A percentile compares a stretch with the other conserved stretches of the same genome.
These are phyloP conservation scores for Acromyrmex heyeri DNA, from an alignment of 1,140 invertebrate genomes.

Conservation along the genomic window DNA sequence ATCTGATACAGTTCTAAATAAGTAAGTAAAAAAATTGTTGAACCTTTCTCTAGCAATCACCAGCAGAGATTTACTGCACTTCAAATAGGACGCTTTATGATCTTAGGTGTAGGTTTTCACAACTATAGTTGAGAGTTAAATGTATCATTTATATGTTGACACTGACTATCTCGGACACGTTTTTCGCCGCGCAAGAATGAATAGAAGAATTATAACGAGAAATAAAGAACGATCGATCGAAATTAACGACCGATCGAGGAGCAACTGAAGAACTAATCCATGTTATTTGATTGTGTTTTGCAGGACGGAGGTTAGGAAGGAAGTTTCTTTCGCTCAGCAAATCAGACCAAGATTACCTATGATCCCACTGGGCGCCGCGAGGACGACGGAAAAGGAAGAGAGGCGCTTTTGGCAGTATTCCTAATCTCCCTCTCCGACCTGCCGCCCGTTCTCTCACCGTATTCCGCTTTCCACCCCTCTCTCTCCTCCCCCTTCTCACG, in stretches of 20 bases:
- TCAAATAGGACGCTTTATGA: too few species aligned
- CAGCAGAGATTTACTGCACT: too few species aligned
- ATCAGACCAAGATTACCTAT: constrained; percentile 69
- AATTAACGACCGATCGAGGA: not conserved
- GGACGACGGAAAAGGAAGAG: constrained; percentile 66
- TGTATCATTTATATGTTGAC: not conserved
- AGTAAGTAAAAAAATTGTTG: too few species aligned
- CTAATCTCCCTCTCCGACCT: constrained; percentile 62
- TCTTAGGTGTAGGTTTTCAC: too few species aligned
- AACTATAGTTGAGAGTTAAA: not conserved
- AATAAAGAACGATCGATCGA: not conserved
- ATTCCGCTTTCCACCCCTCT: constrained; percentile 5
- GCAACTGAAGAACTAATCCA: not conserved
- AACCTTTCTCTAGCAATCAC: too few species aligned
- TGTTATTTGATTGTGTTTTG: constrained; percentile 24
- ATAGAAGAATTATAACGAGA: not conserved
- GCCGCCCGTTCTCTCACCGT: constrained; percentile 41
- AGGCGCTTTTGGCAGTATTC: constrained; percentile 67
- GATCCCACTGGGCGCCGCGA: constrained; percentile 57
- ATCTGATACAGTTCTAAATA: too few species aligned
- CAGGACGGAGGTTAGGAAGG: constrained; percentile 52
- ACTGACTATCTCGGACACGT: not conserved
- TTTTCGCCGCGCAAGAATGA: not conserved
- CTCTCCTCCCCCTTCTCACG: constrained; percentile 31
- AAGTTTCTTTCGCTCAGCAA: constrained; percentile 17